Evolutionary conservation across 2,113 vertebrate species (phyloP).

Genomic region (Heterocephalus glaber): DNA sequence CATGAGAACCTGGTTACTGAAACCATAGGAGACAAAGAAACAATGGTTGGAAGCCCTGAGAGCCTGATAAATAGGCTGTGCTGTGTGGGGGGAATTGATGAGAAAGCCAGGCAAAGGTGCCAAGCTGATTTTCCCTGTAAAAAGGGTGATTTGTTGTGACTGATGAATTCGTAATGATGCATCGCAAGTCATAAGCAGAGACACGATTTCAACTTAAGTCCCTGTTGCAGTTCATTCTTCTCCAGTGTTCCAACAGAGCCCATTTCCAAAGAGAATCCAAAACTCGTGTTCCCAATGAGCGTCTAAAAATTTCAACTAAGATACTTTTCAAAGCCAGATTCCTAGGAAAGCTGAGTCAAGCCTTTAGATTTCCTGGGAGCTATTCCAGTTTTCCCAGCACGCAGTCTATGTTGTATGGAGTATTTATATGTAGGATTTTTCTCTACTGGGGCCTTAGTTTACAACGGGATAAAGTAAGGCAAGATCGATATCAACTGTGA

Average conservation of each 20-base stretch:
- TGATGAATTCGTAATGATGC: accelerated
- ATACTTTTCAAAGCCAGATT: background rate
- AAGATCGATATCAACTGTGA: background rate
- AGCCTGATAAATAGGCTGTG: background rate
- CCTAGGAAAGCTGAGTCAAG: background rate
- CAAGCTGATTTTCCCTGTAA: no score
- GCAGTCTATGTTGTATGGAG: accelerated
- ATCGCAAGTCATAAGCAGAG: accelerated
- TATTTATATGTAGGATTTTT: no score
- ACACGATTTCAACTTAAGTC: accelerated
- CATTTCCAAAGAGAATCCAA: background rate
- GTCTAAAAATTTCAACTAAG: background rate
- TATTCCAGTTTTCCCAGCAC: background rate
- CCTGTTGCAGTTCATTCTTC: accelerated
- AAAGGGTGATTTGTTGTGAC: accelerated
- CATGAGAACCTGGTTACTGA: background rate
- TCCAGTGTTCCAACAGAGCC: background rate
- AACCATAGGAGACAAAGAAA: background rate
- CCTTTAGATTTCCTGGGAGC: accelerated
- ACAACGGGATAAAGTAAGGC: background rate
- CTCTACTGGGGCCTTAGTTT: accelerated
- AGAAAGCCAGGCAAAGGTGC: accelerated
- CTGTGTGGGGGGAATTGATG: accelerated
- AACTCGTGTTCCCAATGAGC: background rate
- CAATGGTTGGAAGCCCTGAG: background rate